These are phyloP conservation scores for Ceratosolen solmsi DNA, from an alignment of 1,140 invertebrate species.

Conservation along the genomic window DNA sequence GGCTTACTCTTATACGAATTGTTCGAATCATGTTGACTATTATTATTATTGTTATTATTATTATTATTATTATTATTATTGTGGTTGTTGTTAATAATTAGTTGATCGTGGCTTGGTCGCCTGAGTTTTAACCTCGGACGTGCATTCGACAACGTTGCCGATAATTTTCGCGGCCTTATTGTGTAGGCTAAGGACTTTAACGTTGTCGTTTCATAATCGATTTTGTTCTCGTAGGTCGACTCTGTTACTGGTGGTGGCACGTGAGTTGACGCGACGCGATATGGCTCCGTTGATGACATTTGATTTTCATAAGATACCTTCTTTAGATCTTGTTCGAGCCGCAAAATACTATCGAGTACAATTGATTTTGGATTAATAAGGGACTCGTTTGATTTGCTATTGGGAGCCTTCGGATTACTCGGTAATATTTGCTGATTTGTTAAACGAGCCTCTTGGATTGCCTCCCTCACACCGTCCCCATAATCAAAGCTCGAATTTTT, in stretches of 20 bases:
- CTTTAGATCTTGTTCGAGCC: conserved; percentile 63
- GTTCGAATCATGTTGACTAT: neutral
- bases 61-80: too few species aligned
- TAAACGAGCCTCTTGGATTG: conserved; percentile 40
- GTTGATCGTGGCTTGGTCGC: neutral
- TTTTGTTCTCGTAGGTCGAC: neutral
- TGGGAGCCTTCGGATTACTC: neutral
- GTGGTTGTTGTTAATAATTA: too few species aligned
- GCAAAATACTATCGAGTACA: conserved; percentile 55
- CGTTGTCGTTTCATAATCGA: conserved; percentile 18
- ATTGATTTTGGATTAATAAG: conserved; percentile 58
- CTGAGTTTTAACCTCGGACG: neutral
- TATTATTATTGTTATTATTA: neutral
- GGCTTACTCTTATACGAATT: conserved; percentile 28
- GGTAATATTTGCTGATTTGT: conserved; percentile 45
- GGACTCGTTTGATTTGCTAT: conserved; percentile 32
- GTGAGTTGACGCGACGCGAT: neutral
- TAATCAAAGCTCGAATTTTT: conserved; percentile 51
- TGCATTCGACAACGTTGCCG: neutral
- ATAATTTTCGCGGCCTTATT: conserved; percentile 20
- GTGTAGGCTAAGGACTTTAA: conserved; percentile 22
- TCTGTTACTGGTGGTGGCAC: neutral
- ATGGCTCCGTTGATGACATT: conserved; percentile 44
- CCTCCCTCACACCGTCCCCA: conserved; percentile 31
- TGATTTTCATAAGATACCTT: conserved; percentile 57